Percentiles rank a stretch among this genome's conserved stretches.
Evolutionary conservation across 2,797 vertebrate species (phyloP).

Genomic region (Myoxocephalus aenaeus): DNA sequence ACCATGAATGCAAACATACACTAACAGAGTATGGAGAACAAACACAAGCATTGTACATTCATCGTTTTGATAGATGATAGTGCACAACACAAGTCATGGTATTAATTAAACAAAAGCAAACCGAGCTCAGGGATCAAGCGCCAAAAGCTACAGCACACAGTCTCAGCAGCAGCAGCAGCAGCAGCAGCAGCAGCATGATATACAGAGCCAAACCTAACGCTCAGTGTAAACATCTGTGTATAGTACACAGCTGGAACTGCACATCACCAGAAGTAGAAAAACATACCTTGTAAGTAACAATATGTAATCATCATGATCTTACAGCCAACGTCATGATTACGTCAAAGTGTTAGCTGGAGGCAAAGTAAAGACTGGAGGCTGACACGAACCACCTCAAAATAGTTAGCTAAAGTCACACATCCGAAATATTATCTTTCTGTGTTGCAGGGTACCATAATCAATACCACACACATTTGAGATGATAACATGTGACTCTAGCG

Average conservation of each 20-base stretch:
- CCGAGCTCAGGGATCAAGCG: background rate
- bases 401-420: background rate
- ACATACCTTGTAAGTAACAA: background rate
- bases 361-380: background rate
- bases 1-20: background rate
- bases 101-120: background rate
- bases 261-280: background rate
- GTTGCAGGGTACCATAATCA: background rate
- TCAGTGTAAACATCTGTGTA: background rate
- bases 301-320: background rate
- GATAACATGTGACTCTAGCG: background rate
- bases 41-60: background rate
- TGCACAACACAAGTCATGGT: background rate
- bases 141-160: background rate
- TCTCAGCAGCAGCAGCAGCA: background rate
- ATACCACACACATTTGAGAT: background rate
- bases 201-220: background rate
- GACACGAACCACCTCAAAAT: background rate
- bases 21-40: background rate
- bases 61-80: background rate
- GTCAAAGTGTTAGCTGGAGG: background rate
- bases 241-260: background rate
- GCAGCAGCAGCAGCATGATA: background rate
- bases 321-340: background rate
- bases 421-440: background rate